Evolutionary conservation across 2,888 invertebrate genomes (phyloP).

Genomic region (Drosophila phalerata): DNA sequence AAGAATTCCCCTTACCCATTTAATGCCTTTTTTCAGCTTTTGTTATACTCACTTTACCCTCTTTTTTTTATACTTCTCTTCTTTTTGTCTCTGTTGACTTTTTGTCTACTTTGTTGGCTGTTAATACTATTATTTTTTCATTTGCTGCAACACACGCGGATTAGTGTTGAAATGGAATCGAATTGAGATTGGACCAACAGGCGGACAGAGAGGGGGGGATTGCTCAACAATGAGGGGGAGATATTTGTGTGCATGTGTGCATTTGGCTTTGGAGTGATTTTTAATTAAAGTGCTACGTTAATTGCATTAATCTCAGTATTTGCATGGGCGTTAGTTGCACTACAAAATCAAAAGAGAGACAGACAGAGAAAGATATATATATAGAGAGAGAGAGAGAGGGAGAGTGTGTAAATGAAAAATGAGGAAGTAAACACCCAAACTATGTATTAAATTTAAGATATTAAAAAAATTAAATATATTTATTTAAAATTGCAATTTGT

Average conservation of each 20-base stretch:
- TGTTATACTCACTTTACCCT: constrained; percentile 20
- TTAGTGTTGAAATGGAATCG: constrained; percentile 67
- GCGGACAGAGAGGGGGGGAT: not conserved
- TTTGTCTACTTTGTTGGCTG: constrained; percentile 45
- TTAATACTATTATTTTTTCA: constrained; percentile 78
- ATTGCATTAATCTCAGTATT: constrained; percentile 76
- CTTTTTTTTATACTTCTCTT: not conserved
- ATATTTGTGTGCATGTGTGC: constrained; percentile 27
- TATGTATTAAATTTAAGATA: not conserved
- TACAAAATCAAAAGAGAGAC: not conserved
- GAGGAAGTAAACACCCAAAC: not conserved
- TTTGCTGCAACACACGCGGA: constrained; percentile 66
- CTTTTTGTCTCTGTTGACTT: constrained; percentile 8
- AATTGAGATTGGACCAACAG: constrained; percentile 30
- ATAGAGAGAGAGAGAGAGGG: not conserved
- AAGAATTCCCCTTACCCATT: constrained; percentile 23
- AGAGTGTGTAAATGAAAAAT: not conserved
- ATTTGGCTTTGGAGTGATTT: constrained; percentile 60
- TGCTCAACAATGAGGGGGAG: not conserved
- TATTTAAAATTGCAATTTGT: not conserved
- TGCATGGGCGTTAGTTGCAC: constrained; percentile 43
- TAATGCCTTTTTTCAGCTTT: constrained; percentile 32
- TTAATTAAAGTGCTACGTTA: constrained; percentile 78
- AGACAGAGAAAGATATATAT: not conserved
- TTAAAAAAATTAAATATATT: not conserved